Conservation (phyloP, 2,113 vertebrate species). For the Platichthys stellatus region DNA sequence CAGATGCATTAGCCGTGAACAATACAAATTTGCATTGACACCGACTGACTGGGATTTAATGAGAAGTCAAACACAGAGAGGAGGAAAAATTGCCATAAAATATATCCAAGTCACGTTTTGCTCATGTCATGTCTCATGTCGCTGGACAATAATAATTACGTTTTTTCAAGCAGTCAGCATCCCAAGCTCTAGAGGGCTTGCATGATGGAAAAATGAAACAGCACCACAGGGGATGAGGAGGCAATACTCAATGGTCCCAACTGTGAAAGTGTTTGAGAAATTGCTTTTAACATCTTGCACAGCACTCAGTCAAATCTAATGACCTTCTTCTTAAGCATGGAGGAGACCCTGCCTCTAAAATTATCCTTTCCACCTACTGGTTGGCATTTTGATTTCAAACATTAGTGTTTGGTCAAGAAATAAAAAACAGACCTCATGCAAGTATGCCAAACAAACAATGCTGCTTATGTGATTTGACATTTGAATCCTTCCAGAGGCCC, state of each 20-base stretch:
- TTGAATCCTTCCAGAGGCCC: too few species aligned
- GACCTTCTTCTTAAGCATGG: constrained; percentile 22
- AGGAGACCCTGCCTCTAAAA: constrained; percentile 36
- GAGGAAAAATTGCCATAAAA: background rate
- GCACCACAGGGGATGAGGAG: constrained; percentile 36
- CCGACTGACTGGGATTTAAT: too few species aligned
- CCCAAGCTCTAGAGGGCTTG: constrained; percentile 22
- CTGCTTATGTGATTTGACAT: too few species aligned
- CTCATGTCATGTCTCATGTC: constrained; percentile 4
- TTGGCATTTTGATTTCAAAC: constrained; percentile 16
- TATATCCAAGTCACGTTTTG: background rate
- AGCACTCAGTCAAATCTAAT: constrained; percentile 37
- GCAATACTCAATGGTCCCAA: constrained; percentile 27
- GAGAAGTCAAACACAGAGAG: background rate
- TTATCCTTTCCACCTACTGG: constrained; percentile 19
- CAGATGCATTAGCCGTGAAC: background rate
- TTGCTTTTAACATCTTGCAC: constrained; percentile 52
- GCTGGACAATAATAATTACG: constrained; percentile 43
- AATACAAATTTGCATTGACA: background rate
- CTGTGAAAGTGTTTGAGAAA: constrained; percentile 45
- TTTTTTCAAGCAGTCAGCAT: constrained; percentile 45
- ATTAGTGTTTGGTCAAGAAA: background rate
- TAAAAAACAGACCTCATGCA: background rate
- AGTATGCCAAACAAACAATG: background rate
- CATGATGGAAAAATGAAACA: constrained; percentile 31